Conservation (phyloP, 1,140 invertebrate genomes). For the Aphaenogaster rudis region DNA sequence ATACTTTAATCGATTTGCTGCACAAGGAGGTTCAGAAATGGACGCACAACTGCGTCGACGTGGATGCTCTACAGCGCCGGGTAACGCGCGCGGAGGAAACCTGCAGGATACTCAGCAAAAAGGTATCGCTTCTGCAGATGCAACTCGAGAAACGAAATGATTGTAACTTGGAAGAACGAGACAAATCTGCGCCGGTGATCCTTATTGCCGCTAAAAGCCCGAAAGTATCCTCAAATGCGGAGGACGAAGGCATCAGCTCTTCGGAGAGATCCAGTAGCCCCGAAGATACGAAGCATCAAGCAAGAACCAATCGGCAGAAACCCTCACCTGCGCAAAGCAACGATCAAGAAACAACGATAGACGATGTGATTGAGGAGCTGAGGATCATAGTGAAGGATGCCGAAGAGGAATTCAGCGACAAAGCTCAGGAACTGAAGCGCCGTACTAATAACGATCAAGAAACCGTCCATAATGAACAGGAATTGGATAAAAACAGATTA, state of each 20-base stretch:
- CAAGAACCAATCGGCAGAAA: slow-evolving; percentile 67
- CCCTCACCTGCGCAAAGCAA: slow-evolving; percentile 86
- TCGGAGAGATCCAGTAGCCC: slow-evolving; percentile 93
- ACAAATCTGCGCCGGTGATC: slow-evolving; percentile 62
- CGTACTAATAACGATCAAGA: slow-evolving; percentile 1
- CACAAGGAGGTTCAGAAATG: slow-evolving; percentile 84
- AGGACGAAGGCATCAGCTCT: slow-evolving; percentile 95
- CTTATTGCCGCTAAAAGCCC: slow-evolving; percentile 45
- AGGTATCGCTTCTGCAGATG: slow-evolving; percentile 80
- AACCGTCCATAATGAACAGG: slow-evolving; percentile 20
- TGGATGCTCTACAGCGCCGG: slow-evolving; percentile 83
- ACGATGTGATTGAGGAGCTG: slow-evolving; percentile 95
- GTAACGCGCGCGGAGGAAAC: slow-evolving; percentile 83
- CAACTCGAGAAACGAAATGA: slow-evolving; percentile 83
- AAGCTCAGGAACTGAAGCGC: slow-evolving; percentile 68
- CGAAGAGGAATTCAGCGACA: slow-evolving; percentile 89
- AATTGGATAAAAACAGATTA: slow-evolving; percentile 30
- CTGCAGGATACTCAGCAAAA: slow-evolving; percentile 82
- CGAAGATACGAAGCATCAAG: slow-evolving; percentile 84
- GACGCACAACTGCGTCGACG: slow-evolving; percentile 84
- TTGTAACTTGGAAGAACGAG: slow-evolving; percentile 76
- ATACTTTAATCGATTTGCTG: slow-evolving; percentile 78
- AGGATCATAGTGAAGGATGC: slow-evolving; percentile 95
- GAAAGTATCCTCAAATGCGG: slow-evolving; percentile 91
- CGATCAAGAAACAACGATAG: slow-evolving; percentile 94